These are phyloP conservation scores for Falco punctatus DNA, from an alignment of 2,113 vertebrate genomes.

Conservation along the genomic window DNA sequence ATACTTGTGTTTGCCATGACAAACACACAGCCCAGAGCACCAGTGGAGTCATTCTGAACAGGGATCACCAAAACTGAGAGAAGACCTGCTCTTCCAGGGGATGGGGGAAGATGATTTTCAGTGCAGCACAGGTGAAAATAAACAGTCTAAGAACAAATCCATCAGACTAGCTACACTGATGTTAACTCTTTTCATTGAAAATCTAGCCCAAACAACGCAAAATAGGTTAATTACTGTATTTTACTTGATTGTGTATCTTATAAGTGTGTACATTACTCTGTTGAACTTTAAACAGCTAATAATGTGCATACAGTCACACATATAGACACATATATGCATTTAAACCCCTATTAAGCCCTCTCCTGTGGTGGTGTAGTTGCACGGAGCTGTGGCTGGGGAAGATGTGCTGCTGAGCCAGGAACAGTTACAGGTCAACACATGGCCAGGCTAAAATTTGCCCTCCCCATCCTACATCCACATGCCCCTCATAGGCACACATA, in stretches of 20 bases:
- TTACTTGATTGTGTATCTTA: background rate
- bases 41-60: background rate
- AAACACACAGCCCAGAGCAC: background rate
- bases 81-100: background rate
- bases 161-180: background rate
- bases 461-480: fast-evolving
- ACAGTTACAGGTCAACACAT: background rate
- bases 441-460: background rate
- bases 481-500: background rate
- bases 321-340: background rate
- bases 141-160: background rate
- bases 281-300: background rate
- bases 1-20: background rate
- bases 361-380: background rate
- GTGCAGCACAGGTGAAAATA: background rate
- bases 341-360: background rate
- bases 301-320: too few species aligned
- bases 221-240: background rate
- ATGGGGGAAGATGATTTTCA: background rate
- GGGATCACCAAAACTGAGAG: background rate
- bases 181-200: background rate
- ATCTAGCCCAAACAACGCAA: background rate
- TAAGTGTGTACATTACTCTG: background rate
- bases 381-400: background rate
- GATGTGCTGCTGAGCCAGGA: background rate